A percentile compares a stretch with the other conserved stretches of the same genome.
Evolutionary conservation across 2,797 vertebrate species (phyloP).

Genomic region (Halcyon leucocephala): DNA sequence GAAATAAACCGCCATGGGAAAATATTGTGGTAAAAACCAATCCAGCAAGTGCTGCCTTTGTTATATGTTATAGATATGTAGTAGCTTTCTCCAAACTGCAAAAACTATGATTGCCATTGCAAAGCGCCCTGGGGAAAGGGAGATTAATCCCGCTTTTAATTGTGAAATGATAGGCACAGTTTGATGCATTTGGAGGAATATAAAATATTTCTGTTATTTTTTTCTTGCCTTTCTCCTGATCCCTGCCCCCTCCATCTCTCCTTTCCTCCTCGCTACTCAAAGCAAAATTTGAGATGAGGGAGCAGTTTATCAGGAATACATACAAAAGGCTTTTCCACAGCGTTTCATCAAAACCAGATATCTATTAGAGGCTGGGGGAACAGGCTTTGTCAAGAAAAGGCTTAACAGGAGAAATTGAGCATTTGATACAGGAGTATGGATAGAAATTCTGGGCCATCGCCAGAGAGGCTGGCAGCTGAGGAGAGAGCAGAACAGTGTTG

Average conservation of each 20-base stretch:
- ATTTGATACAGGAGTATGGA: not conserved
- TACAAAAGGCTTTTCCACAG: not conserved
- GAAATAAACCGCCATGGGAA: not conserved
- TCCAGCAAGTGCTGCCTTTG: not conserved
- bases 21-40: not conserved
- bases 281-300: not conserved
- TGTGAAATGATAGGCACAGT: not conserved
- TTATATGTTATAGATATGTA: constrained; percentile 1
- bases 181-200: not conserved
- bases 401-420: not conserved
- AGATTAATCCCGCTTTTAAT: not conserved
- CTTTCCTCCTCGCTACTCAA: not conserved
- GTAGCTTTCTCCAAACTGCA: not conserved
- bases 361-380: not conserved
- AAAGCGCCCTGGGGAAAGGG: not conserved
- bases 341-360: not conserved
- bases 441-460: not conserved
- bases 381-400: not conserved
- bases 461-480: not conserved
- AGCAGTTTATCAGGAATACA: not conserved
- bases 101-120: not conserved
- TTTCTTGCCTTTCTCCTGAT: not conserved
- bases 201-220: constrained; percentile 1
- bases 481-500: not conserved
- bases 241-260: not conserved